Evolutionary conservation across 2,888 invertebrate species (phyloP).

Genomic region (Ochropleura plecta): DNA sequence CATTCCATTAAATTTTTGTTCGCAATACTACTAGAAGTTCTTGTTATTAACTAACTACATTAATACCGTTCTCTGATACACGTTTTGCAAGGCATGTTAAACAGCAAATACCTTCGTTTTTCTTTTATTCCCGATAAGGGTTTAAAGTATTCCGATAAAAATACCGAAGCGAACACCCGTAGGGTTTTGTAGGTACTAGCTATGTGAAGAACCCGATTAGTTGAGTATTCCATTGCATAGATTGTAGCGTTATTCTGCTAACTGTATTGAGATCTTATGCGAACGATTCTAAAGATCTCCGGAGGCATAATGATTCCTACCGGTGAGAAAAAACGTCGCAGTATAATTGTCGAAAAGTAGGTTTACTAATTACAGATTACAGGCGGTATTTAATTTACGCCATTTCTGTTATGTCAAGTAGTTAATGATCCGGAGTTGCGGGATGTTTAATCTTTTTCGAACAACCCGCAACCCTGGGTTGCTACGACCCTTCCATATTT

Average conservation of each 20-base stretch:
- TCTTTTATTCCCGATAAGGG: slow-evolving; percentile 27
- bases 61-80: slow-evolving; percentile 10
- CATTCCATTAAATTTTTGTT: too few species aligned
- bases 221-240: slow-evolving; percentile 8
- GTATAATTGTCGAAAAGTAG: too few species aligned
- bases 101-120: slow-evolving; percentile 23
- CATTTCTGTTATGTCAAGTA: too few species aligned
- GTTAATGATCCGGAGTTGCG: too few species aligned
- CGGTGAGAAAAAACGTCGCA: too few species aligned
- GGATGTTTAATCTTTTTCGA: too few species aligned
- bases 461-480: too few species aligned
- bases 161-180: slow-evolving; percentile 10
- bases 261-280: slow-evolving; percentile 18
- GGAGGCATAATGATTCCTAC: too few species aligned
- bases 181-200: neutral
- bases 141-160: slow-evolving; percentile 41
- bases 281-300: slow-evolving; percentile 15
- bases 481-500: too few species aligned
- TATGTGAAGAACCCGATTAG: slow-evolving; percentile 28
- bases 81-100: slow-evolving; percentile 15
- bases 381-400: too few species aligned
- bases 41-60: neutral
- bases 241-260: slow-evolving; percentile 25
- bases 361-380: too few species aligned
- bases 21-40: neutral